phyloP scores from a whole-genome alignment of 2,888 invertebrate species.

The Iselma pallidipennis region DNA sequence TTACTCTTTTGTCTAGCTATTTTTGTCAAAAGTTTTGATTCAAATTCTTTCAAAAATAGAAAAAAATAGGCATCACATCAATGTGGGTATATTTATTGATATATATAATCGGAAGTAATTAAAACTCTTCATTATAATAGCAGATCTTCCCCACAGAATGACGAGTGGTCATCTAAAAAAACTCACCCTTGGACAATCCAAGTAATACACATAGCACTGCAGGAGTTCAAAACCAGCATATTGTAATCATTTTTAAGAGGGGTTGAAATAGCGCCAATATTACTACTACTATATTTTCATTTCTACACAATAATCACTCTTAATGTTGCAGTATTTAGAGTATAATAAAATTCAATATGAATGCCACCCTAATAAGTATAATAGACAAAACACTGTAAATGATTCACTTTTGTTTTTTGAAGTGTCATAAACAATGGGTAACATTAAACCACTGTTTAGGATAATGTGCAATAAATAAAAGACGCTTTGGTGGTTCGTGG shows the following conservation, averaged over 20 bases:
- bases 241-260: conserved; percentile 29
- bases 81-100: not conserved
- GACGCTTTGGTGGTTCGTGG: conserved; percentile 47
- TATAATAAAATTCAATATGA: conserved; percentile 10
- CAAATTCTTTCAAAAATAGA: not conserved
- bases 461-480: conserved; percentile 49
- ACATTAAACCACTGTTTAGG: conserved; percentile 55
- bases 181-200: conserved; percentile 38
- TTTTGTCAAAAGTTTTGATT: not conserved
- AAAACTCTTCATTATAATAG: conserved; percentile 6
- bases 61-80: not conserved
- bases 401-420: conserved; percentile 56
- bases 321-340: conserved; percentile 25
- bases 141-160: not conserved
- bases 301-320: conserved; percentile 30
- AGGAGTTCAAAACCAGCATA: conserved; percentile 39
- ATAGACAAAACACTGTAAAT: conserved; percentile 55
- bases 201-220: conserved; percentile 38
- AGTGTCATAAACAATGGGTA: conserved; percentile 56
- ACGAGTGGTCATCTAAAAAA: conserved; percentile 45
- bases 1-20: conserved; percentile 20
- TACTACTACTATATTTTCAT: conserved; percentile 35
- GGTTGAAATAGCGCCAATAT: conserved; percentile 35
- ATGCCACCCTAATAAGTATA: conserved; percentile 42
- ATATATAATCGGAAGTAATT: conserved; percentile 2